Evolutionary conservation across 1,140 invertebrate genomes (phyloP).

Genomic region (Caenorhabditis remanei): DNA sequence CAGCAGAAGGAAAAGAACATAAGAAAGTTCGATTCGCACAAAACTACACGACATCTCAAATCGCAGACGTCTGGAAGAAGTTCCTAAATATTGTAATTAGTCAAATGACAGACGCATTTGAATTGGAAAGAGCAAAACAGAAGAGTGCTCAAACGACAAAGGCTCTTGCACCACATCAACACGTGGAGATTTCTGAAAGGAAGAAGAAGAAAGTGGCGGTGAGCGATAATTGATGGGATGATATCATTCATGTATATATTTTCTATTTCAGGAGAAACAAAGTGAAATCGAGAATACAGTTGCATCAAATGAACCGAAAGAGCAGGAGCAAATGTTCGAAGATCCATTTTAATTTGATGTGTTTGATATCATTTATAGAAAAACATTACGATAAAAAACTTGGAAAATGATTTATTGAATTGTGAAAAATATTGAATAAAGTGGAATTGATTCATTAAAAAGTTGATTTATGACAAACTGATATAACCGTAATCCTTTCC

Average conservation of each 20-base stretch:
- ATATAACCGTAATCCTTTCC: background rate
- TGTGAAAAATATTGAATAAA: constrained; percentile 5
- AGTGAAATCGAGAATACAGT: constrained; percentile 61
- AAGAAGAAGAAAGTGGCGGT: constrained; percentile 64
- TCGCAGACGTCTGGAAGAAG: constrained; percentile 66
- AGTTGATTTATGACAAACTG: background rate
- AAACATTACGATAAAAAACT: background rate
- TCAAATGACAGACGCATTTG: constrained; percentile 68
- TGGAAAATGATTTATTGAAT: background rate
- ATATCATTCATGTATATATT: background rate
- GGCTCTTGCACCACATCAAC: constrained; percentile 66
- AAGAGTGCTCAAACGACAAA: constrained; percentile 62
- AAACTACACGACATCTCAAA: constrained; percentile 62
- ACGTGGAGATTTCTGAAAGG: constrained; percentile 59
- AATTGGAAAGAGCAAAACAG: constrained; percentile 65
- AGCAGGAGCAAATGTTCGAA: constrained; percentile 66
- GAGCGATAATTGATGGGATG: background rate
- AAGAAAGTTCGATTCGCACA: constrained; percentile 68
- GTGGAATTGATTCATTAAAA: background rate
- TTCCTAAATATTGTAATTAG: constrained; percentile 63
- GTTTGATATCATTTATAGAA: background rate
- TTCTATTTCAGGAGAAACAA: constrained; percentile 56
- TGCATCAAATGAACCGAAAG: constrained; percentile 52
- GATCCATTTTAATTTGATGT: constrained; percentile 63
- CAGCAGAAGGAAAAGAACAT: constrained; percentile 57